These are phyloP conservation scores for Junco hyemalis DNA, from an alignment of 2,113 vertebrate genomes.

Conservation along the genomic window DNA sequence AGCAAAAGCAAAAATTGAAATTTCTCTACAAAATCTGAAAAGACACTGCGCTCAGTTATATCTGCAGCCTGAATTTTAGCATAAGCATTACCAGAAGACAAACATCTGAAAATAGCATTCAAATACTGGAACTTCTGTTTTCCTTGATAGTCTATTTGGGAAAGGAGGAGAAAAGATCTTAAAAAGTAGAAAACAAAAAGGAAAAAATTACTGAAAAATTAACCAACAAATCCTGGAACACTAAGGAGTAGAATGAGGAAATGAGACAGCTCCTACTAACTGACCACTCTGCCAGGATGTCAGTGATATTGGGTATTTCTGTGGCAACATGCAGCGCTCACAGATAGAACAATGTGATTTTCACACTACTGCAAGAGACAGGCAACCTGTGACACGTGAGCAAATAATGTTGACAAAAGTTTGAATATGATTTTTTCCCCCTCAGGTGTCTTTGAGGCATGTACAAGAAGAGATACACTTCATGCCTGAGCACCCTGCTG, in stretches of 20 bases:
- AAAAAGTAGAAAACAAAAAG: not conserved
- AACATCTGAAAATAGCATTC: not conserved
- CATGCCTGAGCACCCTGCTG: not conserved
- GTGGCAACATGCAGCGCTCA: not conserved
- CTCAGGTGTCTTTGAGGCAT: not conserved
- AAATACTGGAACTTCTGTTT: not conserved
- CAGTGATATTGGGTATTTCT: not conserved
- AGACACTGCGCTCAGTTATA: not conserved
- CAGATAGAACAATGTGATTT: not conserved
- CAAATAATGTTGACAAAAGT: not conserved
- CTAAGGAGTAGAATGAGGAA: not conserved
- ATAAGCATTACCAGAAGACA: not conserved
- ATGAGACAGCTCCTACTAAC: not conserved
- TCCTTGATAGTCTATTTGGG: not conserved
- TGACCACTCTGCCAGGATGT: not conserved
- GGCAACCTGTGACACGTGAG: rapidly evolving
- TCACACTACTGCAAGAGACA: not conserved
- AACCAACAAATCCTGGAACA: not conserved
- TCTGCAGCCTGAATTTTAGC: not conserved
- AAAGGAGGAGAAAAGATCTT: not conserved
- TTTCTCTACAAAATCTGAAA: not conserved
- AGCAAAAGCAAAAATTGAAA: not conserved
- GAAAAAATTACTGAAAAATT: not conserved
- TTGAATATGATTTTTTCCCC: rapidly evolving
- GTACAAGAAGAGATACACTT: not conserved